Conservation (phyloP, 2,113 vertebrate genomes). For the Melospiza melodia region DNA sequence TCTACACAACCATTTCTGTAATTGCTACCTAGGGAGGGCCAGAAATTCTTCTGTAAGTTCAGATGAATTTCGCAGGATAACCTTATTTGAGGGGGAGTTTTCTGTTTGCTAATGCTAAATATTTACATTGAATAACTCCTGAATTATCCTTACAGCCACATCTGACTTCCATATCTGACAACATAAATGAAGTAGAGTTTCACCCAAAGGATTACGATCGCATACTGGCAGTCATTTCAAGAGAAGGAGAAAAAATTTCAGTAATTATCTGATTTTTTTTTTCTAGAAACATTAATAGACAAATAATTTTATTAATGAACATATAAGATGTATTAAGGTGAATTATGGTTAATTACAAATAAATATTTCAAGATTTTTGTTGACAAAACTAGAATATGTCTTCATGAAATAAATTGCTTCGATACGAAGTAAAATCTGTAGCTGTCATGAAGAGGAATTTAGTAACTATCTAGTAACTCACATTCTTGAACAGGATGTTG, state of each 20-base stretch:
- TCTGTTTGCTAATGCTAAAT: not conserved
- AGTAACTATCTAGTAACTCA: not conserved
- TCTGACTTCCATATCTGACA: conserved; percentile 86
- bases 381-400: not conserved
- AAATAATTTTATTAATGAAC: not conserved
- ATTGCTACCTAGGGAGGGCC: not conserved
- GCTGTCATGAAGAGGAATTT: not conserved
- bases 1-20: not conserved
- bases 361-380: not conserved
- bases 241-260: conserved; percentile 85
- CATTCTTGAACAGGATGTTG: not conserved
- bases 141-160: conserved; percentile 76
- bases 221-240: conserved; percentile 83
- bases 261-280: conserved; percentile 64
- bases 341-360: not conserved
- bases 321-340: not conserved
- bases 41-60: not conserved
- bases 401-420: not conserved
- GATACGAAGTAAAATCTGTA: not conserved
- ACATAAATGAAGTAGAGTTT: conserved; percentile 85
- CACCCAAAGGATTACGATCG: conserved; percentile 84
- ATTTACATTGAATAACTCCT: not conserved
- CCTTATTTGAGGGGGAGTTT: not conserved
- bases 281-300: not conserved
- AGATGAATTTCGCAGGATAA: not conserved